phyloP scores from a whole-genome alignment of 2,797 vertebrate genomes.

The Coendou prehensilis region DNA sequence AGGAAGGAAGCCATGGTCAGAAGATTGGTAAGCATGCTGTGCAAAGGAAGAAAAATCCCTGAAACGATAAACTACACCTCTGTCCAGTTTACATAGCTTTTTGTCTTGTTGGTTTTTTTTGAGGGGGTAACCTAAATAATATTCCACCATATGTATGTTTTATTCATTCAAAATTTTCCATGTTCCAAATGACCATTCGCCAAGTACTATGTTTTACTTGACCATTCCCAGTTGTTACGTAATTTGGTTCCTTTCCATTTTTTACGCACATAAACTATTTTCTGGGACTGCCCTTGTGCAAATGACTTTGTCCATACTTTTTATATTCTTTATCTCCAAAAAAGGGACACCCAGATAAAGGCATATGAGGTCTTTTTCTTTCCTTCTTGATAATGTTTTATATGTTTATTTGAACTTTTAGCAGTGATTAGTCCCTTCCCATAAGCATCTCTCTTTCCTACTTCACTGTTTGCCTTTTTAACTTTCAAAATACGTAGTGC shows the following conservation, averaged over 20 bases:
- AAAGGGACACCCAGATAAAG: not conserved
- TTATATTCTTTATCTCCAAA: not conserved
- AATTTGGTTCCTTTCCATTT: not conserved
- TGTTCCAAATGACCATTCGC: not conserved
- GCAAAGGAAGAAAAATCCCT: not conserved
- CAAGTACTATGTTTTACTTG: not conserved
- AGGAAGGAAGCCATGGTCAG: not conserved
- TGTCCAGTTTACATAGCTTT: not conserved
- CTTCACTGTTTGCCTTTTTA: constrained; percentile 21
- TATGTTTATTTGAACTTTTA: not conserved
- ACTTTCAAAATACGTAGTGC: constrained; percentile 41
- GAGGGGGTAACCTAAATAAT: not conserved
- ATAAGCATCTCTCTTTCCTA: constrained; percentile 16
- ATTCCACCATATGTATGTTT: not conserved
- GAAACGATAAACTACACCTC: not conserved
- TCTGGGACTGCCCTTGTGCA: not conserved
- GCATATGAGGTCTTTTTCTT: not conserved
- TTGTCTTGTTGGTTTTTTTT: not conserved
- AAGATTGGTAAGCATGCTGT: not conserved
- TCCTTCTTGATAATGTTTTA: constrained; percentile 8
- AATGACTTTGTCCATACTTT: not conserved
- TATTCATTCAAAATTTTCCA: not conserved
- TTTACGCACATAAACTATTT: constrained; percentile 2
- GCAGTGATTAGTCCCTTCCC: not conserved
- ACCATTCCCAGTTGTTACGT: not conserved